Conservation (phyloP, 2,888 invertebrate species). For the Oithona nana region DNA sequence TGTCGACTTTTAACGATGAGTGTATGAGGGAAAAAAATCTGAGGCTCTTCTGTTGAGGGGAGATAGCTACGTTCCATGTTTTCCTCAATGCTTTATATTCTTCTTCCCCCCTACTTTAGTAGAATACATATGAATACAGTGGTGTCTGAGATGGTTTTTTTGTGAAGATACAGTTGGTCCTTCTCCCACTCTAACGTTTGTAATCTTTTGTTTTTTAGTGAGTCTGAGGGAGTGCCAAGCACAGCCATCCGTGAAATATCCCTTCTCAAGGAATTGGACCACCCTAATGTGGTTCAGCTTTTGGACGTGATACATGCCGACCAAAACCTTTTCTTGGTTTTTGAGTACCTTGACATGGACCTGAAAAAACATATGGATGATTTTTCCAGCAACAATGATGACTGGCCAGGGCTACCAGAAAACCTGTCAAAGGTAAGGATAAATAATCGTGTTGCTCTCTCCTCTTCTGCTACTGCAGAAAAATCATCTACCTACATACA, state of each 20-base stretch:
- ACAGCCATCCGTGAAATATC: constrained; percentile 93
- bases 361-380: constrained; percentile 11
- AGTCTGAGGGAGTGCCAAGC: constrained; percentile 90
- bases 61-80: no score
- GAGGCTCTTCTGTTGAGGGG: no score
- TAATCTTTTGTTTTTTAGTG: constrained; percentile 36
- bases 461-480: no score
- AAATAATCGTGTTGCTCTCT: no score
- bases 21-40: no score
- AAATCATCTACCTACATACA: background rate
- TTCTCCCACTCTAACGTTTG: background rate
- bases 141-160: no score
- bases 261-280: constrained; percentile 66
- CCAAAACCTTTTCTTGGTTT: constrained; percentile 71
- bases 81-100: no score
- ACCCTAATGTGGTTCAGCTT: constrained; percentile 72
- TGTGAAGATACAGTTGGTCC: no score
- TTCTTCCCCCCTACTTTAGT: no score
- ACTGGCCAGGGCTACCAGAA: constrained; percentile 34
- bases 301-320: constrained; percentile 72
- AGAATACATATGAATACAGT: no score
- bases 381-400: background rate
- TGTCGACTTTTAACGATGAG: no score
- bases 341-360: constrained; percentile 76
- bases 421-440: constrained; percentile 45